A percentile compares a stretch with the other conserved stretches of the same genome.
Conservation (phyloP, 2,797 vertebrate genomes). For the Hypotaenidia okinawae region DNA sequence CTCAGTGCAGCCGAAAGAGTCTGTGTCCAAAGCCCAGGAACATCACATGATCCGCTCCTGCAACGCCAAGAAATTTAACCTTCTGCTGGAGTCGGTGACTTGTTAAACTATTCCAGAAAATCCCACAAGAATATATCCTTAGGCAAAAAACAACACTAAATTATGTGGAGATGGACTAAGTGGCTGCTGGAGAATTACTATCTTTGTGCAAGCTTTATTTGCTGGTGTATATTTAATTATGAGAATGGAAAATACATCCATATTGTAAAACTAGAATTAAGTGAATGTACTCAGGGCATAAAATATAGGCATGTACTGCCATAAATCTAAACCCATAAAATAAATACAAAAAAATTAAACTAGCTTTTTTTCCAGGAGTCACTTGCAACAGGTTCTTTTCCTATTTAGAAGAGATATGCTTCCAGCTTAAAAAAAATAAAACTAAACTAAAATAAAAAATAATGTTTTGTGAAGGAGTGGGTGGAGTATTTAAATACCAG, state of each 20-base stretch:
- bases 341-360: background rate
- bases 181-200: background rate
- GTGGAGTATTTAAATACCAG: slow-evolving; percentile 19
- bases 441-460: background rate
- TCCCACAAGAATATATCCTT: background rate
- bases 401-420: background rate
- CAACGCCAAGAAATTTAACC: background rate
- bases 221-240: background rate
- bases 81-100: background rate
- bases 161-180: background rate
- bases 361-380: background rate
- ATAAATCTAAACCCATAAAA: background rate
- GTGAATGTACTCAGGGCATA: background rate
- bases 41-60: background rate
- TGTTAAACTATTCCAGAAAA: background rate
- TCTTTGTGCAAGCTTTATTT: background rate
- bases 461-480: background rate
- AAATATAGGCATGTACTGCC: background rate
- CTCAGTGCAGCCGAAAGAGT: background rate
- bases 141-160: background rate
- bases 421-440: background rate
- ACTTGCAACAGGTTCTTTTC: background rate
- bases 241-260: background rate
- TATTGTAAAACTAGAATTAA: background rate
- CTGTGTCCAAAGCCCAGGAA: background rate